These are phyloP conservation scores for Aleiodes leptofemur DNA, from an alignment of 2,888 invertebrate genomes.

Conservation along the genomic window DNA sequence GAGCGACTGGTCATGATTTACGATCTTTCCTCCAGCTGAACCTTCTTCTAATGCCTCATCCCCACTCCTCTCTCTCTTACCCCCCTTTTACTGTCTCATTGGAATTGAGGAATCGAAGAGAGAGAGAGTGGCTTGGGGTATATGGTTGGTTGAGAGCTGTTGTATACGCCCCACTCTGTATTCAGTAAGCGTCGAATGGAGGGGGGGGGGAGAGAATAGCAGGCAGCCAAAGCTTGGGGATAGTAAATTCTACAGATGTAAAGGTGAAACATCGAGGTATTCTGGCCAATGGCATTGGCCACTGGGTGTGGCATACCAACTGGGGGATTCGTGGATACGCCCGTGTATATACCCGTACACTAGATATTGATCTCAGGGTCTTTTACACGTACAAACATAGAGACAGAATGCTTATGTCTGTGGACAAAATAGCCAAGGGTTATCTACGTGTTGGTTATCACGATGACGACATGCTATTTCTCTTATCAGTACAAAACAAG, in stretches of 20 bases:
- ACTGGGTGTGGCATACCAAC: slow-evolving; percentile 50
- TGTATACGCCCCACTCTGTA: slow-evolving; percentile 48
- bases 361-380: slow-evolving; percentile 73
- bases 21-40: slow-evolving; percentile 61
- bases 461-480: slow-evolving; percentile 52
- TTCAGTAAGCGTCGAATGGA: slow-evolving; percentile 43
- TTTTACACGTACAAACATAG: slow-evolving; percentile 47
- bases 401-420: slow-evolving; percentile 68
- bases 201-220: not conserved
- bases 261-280: slow-evolving; percentile 38
- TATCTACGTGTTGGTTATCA: slow-evolving; percentile 42
- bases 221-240: slow-evolving; percentile 25
- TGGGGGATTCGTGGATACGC: slow-evolving; percentile 49
- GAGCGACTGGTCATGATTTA: slow-evolving; percentile 74
- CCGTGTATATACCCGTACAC: slow-evolving; percentile 54
- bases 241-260: slow-evolving; percentile 30
- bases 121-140: not conserved
- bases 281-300: slow-evolving; percentile 48
- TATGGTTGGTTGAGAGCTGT: slow-evolving; percentile 31
- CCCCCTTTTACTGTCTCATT: not conserved
- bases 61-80: slow-evolving; percentile 9
- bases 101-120: slow-evolving; percentile 9
- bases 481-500: slow-evolving; percentile 15
- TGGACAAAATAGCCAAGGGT: slow-evolving; percentile 56
- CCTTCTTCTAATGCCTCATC: slow-evolving; percentile 32